phyloP scores from a whole-genome alignment of 2,888 invertebrate genomes.

The Sylvicola cinctus region DNA sequence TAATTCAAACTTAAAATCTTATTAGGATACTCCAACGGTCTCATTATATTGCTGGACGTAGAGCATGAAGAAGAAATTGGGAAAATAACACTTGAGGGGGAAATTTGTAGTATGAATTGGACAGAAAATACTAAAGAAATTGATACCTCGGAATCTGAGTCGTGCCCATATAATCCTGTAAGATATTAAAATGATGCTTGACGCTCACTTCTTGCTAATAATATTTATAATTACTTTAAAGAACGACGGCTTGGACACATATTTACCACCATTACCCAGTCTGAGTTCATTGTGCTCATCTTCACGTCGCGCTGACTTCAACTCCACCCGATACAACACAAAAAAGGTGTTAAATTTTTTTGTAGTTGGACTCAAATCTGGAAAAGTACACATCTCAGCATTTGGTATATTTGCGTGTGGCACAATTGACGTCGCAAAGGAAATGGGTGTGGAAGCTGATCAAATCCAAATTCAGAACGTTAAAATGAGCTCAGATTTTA shows the following conservation, averaged over 20 bases:
- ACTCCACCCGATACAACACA: slow-evolving; percentile 26
- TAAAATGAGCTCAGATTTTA: slow-evolving; percentile 47
- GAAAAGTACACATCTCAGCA: slow-evolving; percentile 51
- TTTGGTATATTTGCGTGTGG: slow-evolving; percentile 74
- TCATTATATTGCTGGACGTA: slow-evolving; percentile 54
- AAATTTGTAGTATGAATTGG: slow-evolving; percentile 60
- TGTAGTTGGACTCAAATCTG: slow-evolving; percentile 56
- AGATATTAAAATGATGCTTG: no score
- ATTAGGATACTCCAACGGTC: slow-evolving; percentile 47
- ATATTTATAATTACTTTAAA: neutral
- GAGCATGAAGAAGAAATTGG: slow-evolving; percentile 69
- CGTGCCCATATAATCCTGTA: neutral
- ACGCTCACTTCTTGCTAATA: neutral
- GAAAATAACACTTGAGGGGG: slow-evolving; percentile 34
- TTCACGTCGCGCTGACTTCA: slow-evolving; percentile 29
- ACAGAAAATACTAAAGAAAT: slow-evolving; percentile 22
- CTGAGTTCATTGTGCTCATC: slow-evolving; percentile 31
- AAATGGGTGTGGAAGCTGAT: slow-evolving; percentile 33
- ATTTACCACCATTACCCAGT: slow-evolving; percentile 33
- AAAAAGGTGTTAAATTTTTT: slow-evolving; percentile 52
- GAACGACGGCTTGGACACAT: no score
- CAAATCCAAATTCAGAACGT: slow-evolving; percentile 40
- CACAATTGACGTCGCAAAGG: slow-evolving; percentile 34
- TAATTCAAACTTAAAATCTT: slow-evolving; percentile 22
- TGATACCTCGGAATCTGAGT: neutral